These are phyloP conservation scores for Corydoras sp. DNA, from an alignment of 2,113 vertebrate species.

Conservation along the genomic window DNA sequence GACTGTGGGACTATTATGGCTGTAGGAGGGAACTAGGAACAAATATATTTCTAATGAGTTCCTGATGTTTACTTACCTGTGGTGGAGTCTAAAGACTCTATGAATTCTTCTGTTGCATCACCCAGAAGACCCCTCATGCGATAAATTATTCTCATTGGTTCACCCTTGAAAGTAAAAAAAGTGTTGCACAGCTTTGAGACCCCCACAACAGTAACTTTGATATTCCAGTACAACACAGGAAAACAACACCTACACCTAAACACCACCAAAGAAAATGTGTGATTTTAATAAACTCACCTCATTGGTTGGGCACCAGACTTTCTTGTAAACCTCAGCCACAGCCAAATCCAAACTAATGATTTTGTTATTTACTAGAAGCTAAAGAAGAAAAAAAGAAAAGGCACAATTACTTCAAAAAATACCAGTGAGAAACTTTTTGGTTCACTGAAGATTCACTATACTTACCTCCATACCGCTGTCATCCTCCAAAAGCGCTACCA, in stretches of 20 bases:
- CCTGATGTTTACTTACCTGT: conserved; percentile 70
- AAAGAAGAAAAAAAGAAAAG: conserved; percentile 27
- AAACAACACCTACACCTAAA: not conserved
- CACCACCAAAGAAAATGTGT: not conserved
- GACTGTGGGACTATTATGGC: no score
- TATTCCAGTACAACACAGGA: no score
- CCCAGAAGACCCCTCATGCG: conserved; percentile 96
- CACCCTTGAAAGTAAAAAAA: conserved; percentile 70
- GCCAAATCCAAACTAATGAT: conserved; percentile 96
- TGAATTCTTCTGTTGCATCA: conserved; percentile 97
- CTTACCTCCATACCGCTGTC: conserved; percentile 98
- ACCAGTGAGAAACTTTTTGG: not conserved
- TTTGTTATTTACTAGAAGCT: conserved; percentile 98
- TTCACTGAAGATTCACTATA: not conserved
- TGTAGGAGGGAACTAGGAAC: no score
- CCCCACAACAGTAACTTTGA: no score
- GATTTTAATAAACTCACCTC: conserved; percentile 75
- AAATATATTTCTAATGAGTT: not conserved
- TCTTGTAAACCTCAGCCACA: conserved; percentile 96
- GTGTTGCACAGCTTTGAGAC: not conserved
- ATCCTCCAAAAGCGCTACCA: conserved; percentile 94
- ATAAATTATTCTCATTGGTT: conserved; percentile 98
- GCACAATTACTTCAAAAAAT: not conserved
- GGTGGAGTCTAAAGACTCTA: conserved; percentile 94
- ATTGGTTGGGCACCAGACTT: conserved; percentile 98